Evolutionary conservation across 2,888 invertebrate species (phyloP).

Genomic region (Drosophila colorata): DNA sequence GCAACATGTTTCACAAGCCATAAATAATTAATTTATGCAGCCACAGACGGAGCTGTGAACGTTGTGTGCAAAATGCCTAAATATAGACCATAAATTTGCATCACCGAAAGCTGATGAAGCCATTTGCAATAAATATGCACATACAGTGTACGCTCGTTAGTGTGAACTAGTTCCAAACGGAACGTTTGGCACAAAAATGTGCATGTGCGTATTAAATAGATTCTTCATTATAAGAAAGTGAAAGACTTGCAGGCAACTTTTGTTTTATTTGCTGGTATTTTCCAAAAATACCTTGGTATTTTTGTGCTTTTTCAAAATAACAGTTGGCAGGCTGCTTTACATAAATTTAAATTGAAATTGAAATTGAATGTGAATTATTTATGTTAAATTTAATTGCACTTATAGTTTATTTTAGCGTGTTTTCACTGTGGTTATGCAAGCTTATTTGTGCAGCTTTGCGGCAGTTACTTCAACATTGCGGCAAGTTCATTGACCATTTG

Average conservation of each 20-base stretch:
- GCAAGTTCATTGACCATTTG: conserved; percentile 59
- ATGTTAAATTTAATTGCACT: not conserved
- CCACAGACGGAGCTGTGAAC: conserved; percentile 47
- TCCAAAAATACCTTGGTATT: not conserved
- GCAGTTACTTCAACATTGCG: conserved; percentile 41
- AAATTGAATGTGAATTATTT: too few relatives aligned
- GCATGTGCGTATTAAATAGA: not conserved
- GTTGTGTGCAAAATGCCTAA: conserved; percentile 72
- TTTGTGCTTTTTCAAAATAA: too few relatives aligned
- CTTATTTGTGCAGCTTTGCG: conserved; percentile 15
- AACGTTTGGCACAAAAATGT: not conserved
- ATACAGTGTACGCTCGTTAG: conserved; percentile 30
- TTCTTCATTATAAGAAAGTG: not conserved
- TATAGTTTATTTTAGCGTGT: not conserved
- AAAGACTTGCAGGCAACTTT: not conserved
- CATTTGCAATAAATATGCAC: conserved; percentile 45
- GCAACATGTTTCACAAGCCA: conserved; percentile 69
- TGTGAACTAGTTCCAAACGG: not conserved
- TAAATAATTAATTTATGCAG: conserved; percentile 80
- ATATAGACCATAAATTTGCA: conserved; percentile 76
- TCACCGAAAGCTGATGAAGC: conserved; percentile 68
- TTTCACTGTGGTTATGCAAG: not conserved
- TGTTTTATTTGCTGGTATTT: too few relatives aligned
- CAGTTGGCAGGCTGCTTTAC: not conserved
- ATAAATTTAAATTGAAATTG: too few relatives aligned